phyloP scores from a whole-genome alignment of 2,888 invertebrate species.

The Drosophila atroscutellata region DNA sequence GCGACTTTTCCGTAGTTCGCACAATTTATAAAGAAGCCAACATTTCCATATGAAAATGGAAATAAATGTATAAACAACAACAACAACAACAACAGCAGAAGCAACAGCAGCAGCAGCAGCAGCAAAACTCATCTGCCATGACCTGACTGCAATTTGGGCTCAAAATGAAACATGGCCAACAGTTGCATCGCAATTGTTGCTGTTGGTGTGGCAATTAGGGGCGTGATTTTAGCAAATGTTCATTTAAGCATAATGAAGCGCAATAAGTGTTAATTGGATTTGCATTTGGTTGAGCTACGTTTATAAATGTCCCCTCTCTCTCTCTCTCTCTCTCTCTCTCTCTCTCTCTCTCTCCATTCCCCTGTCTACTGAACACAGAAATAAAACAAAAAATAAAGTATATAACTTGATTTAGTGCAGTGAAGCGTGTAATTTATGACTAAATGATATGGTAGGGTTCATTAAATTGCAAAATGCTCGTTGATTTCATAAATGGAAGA shows the following conservation, averaged over 20 bases:
- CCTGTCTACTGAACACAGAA: neutral
- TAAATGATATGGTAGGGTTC: constrained; percentile 64
- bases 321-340: no score
- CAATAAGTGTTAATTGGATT: constrained; percentile 81
- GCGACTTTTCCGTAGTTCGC: constrained; percentile 51
- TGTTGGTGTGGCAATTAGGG: constrained; percentile 72
- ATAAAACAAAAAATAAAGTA: constrained; percentile 15
- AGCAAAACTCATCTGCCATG: constrained; percentile 69
- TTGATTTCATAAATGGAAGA: constrained; percentile 20
- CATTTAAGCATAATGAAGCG: constrained; percentile 80
- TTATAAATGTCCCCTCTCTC: neutral
- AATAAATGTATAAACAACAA: constrained; percentile 52
- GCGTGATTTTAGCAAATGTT: constrained; percentile 78
- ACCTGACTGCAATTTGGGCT: constrained; percentile 59
- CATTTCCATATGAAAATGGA: constrained; percentile 56
- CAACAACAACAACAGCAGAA: constrained; percentile 21
- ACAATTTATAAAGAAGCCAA: constrained; percentile 71
- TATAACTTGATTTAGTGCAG: constrained; percentile 75
- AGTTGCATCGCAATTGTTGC: constrained; percentile 25
- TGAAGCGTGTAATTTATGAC: constrained; percentile 71
- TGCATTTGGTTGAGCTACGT: constrained; percentile 48
- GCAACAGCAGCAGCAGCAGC: constrained; percentile 14
- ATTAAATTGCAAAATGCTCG: constrained; percentile 62
- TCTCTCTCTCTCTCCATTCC: neutral
- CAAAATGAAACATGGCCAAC: constrained; percentile 58